These are phyloP conservation scores for Stegophylla sp. DNA, from an alignment of 2,888 invertebrate genomes.

Conservation along the genomic window DNA sequence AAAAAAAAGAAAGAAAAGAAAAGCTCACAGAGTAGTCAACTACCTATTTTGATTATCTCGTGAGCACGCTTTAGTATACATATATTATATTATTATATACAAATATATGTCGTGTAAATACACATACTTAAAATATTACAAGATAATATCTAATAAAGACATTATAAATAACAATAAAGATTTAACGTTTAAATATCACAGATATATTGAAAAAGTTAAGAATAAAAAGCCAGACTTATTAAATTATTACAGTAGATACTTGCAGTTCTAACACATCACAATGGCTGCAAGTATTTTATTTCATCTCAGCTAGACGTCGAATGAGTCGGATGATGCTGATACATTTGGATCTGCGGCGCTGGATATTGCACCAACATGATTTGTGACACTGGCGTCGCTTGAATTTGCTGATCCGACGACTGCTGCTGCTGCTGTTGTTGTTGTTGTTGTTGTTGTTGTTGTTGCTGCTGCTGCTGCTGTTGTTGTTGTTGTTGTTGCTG, in stretches of 20 bases:
- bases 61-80: too few relatives aligned
- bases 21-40: too few relatives aligned
- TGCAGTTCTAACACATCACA: constrained; percentile 56
- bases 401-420: constrained; percentile 45
- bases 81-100: too few relatives aligned
- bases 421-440: constrained; percentile 60
- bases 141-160: constrained; percentile 42
- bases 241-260: constrained; percentile 40
- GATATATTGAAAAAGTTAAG: constrained; percentile 32
- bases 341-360: constrained; percentile 62
- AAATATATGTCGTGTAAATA: too few relatives aligned
- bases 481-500: constrained; percentile 50
- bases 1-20: too few relatives aligned
- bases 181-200: constrained; percentile 42
- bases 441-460: constrained; percentile 56
- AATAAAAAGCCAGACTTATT: constrained; percentile 29
- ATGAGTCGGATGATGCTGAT: constrained; percentile 61
- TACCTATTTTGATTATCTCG: too few relatives aligned
- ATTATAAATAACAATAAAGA: constrained; percentile 17
- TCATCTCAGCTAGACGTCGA: constrained; percentile 61
- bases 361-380: constrained; percentile 63
- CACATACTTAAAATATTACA: not conserved
- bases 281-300: constrained; percentile 60
- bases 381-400: constrained; percentile 61
- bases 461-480: constrained; percentile 59